Evolutionary conservation across 2,113 vertebrate genomes (phyloP).

Genomic region (Gallinago paraguaiae): DNA sequence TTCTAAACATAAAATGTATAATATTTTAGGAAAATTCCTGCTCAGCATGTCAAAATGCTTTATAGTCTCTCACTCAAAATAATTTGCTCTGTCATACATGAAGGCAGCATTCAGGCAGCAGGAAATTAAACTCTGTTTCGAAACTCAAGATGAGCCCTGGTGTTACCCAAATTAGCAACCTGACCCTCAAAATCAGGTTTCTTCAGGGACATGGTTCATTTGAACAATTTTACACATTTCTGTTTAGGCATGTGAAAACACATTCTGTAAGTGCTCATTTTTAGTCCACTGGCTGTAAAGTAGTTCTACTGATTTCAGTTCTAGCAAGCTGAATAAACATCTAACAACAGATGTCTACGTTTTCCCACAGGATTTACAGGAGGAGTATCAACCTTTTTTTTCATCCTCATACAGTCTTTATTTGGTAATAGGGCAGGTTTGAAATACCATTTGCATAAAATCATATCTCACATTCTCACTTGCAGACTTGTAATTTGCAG

Average conservation of each 20-base stretch:
- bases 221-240: neutral
- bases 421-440: neutral
- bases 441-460: slow-evolving; percentile 17
- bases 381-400: neutral
- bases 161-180: neutral
- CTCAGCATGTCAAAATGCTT: neutral
- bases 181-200: neutral
- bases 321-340: neutral
- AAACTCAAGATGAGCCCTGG: neutral
- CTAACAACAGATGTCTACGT: neutral
- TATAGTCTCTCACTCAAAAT: neutral
- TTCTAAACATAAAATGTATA: neutral
- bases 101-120: neutral
- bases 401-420: neutral
- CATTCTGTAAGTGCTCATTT: neutral
- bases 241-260: neutral
- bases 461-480: neutral
- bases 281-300: neutral
- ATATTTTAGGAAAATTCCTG: neutral
- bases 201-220: neutral
- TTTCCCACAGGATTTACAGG: slow-evolving; percentile 11
- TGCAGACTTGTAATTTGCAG: neutral
- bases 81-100: neutral
- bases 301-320: neutral
- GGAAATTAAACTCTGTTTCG: neutral